Conservation (phyloP, 2,797 vertebrate species). For the Pelodytes ibericus region DNA sequence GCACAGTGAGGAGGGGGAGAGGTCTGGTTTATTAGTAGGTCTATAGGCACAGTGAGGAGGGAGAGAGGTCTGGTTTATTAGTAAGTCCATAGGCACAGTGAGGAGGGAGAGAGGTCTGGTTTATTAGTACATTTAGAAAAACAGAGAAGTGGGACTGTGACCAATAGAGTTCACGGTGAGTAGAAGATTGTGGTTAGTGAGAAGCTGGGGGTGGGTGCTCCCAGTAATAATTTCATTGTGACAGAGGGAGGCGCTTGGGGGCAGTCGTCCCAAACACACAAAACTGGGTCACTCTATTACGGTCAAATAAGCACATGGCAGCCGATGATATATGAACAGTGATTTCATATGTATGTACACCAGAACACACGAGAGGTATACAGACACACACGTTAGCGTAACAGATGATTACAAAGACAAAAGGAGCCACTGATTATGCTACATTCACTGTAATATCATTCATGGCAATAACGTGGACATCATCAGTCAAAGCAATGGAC, state of each 20-base stretch:
- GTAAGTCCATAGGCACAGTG: no score
- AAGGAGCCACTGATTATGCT: no score
- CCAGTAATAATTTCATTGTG: conserved; percentile 1
- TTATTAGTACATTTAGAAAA: no score
- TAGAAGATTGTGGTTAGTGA: background rate
- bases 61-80: no score
- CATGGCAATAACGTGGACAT: no score
- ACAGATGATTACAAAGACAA: no score
- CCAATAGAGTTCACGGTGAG: background rate
- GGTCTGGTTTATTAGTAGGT: no score
- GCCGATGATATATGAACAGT: background rate
- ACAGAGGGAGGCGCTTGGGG: conserved; percentile 6
- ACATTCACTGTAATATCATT: no score
- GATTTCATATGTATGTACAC: background rate
- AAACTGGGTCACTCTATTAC: conserved; percentile 48
- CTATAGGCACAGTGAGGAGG: no score
- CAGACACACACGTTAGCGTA: background rate
- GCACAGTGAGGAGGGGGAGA: background rate
- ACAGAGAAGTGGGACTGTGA: background rate
- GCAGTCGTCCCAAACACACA: conserved; percentile 21
- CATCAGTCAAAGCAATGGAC: no score
- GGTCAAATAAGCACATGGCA: conserved; percentile 43
- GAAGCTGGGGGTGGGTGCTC: background rate
- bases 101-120: background rate
- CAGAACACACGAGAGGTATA: background rate